phyloP scores from a whole-genome alignment of 2,797 vertebrate species.

The Phoxinus dragarum region DNA sequence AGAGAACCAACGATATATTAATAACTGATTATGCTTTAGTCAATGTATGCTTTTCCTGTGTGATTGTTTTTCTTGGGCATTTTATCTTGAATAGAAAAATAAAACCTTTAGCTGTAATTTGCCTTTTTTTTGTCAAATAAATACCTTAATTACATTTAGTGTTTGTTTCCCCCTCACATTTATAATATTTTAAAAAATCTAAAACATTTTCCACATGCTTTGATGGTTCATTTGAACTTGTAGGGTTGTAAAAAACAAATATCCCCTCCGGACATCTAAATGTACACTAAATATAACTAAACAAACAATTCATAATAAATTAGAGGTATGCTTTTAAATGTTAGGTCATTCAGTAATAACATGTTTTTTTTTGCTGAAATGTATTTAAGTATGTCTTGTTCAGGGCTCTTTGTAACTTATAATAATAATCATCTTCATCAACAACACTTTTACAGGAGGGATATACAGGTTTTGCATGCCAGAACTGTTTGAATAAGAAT shows the following conservation, averaged over 20 bases:
- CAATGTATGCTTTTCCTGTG: too few species aligned
- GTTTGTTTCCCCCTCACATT: neutral
- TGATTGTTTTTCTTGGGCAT: too few species aligned
- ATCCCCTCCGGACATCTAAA: neutral
- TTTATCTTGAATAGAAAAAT: too few species aligned
- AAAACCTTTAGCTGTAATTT: too few species aligned
- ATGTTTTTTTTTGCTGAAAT: neutral
- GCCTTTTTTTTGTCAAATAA: neutral
- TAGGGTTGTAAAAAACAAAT: neutral
- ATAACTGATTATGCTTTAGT: too few species aligned
- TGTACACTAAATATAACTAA: neutral
- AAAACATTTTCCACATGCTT: too few species aligned
- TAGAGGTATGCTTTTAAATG: neutral
- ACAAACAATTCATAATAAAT: neutral
- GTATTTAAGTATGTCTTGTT: neutral
- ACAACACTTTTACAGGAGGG: slow-evolving; percentile 67
- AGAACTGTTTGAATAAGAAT: slow-evolving; percentile 82
- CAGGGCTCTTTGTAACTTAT: neutral
- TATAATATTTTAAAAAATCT: neutral
- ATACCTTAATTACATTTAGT: neutral
- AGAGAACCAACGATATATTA: too few species aligned
- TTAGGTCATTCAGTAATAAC: neutral
- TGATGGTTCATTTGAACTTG: too few species aligned
- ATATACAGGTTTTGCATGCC: slow-evolving; percentile 86
- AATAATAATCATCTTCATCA: neutral